Percentiles rank a stretch among this genome's conserved stretches.
phyloP scores from a whole-genome alignment of 2,797 vertebrate species.

The Tachyglossus aculeatus region DNA sequence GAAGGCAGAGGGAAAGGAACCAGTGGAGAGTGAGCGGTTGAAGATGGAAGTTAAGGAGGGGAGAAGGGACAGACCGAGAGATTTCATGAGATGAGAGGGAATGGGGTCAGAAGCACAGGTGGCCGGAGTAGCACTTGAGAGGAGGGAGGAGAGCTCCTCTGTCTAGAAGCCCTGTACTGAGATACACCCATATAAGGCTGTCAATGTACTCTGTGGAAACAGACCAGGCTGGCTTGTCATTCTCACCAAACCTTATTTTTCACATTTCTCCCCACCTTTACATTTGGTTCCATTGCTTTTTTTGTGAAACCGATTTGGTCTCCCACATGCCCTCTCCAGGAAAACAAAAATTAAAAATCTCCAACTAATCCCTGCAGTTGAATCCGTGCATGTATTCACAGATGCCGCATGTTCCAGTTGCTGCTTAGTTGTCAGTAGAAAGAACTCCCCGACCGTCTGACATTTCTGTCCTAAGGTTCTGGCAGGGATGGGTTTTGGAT shows the following conservation, averaged over 20 bases:
- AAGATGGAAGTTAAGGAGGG: too few species aligned
- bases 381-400: neutral
- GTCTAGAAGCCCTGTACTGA: neutral
- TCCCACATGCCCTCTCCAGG: too few species aligned
- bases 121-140: too few species aligned
- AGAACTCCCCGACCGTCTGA: neutral
- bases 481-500: neutral
- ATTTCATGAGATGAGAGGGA: too few species aligned
- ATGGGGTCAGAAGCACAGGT: too few species aligned
- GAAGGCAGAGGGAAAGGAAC: too few species aligned
- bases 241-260: neutral
- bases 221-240: neutral
- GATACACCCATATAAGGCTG: neutral
- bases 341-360: too few species aligned
- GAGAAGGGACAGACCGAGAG: too few species aligned
- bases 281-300: neutral
- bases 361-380: neutral
- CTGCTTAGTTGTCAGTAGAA: neutral
- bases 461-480: neutral
- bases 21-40: too few species aligned
- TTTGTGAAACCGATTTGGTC: neutral
- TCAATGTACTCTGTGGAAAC: constrained; percentile 4
- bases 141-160: too few species aligned
- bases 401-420: neutral
- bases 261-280: neutral